A percentile compares a stretch with the other conserved stretches of the same genome.
Conservation (phyloP, 2,113 vertebrate genomes). For the Chaetodon auriga region DNA sequence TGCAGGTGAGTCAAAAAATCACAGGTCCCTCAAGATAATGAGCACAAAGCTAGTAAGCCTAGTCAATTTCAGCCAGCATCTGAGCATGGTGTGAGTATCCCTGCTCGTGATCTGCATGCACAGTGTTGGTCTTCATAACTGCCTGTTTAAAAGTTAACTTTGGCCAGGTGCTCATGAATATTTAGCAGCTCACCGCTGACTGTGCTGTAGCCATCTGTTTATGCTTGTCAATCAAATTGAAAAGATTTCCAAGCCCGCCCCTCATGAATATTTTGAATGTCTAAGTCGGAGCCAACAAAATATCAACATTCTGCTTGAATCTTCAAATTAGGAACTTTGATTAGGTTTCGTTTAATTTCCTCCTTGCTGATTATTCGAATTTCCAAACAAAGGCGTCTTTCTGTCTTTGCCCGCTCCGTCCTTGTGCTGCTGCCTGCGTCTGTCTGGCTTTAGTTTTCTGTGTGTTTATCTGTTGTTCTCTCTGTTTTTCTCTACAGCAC, state of each 20-base stretch:
- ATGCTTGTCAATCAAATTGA: slow-evolving; percentile 61
- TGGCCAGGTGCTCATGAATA: slow-evolving; percentile 81
- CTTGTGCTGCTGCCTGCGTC: slow-evolving; percentile 9
- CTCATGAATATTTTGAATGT: slow-evolving; percentile 58
- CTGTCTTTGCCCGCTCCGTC: neutral
- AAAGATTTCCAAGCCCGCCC: slow-evolving; percentile 45
- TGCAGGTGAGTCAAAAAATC: slow-evolving; percentile 50
- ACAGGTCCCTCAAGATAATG: slow-evolving; percentile 53
- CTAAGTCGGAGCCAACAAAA: slow-evolving; percentile 30
- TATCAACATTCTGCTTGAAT: slow-evolving; percentile 24
- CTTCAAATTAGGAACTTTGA: slow-evolving; percentile 32
- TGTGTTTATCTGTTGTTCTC: slow-evolving; percentile 9
- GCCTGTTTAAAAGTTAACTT: slow-evolving; percentile 71
- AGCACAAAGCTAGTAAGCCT: slow-evolving; percentile 33
- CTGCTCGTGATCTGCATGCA: slow-evolving; percentile 50
- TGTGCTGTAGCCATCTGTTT: slow-evolving; percentile 70
- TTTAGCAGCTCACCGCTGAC: slow-evolving; percentile 57
- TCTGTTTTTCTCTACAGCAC: slow-evolving; percentile 85
- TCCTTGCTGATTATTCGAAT: slow-evolving; percentile 38
- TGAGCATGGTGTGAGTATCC: slow-evolving; percentile 40
- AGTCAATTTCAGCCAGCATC: slow-evolving; percentile 31
- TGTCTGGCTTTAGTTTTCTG: slow-evolving; percentile 4
- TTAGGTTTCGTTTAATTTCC: slow-evolving; percentile 40
- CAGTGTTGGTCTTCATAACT: slow-evolving; percentile 12
- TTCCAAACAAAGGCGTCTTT: neutral